phyloP scores from a whole-genome alignment of 2,113 vertebrate species.

The Phocoena phocoena region DNA sequence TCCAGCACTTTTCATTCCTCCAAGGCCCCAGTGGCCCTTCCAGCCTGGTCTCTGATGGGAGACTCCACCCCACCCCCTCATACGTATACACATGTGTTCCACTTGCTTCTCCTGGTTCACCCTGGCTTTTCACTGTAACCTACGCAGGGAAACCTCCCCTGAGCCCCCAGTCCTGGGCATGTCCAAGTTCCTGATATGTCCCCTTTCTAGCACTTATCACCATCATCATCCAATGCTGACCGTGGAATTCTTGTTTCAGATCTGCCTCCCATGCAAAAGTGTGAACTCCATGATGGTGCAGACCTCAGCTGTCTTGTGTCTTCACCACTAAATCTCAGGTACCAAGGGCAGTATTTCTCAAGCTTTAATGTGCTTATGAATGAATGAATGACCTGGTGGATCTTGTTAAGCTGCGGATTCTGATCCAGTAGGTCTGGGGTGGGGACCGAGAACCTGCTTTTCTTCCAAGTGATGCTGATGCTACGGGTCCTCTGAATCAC shows the following conservation, averaged over 20 bases:
- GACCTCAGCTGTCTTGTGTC: neutral
- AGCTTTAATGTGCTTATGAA: neutral
- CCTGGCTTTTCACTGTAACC: neutral
- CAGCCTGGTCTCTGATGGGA: neutral
- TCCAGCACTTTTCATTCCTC: neutral
- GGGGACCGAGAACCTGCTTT: neutral
- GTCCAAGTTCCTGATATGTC: neutral
- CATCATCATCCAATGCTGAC: neutral
- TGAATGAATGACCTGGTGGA: neutral
- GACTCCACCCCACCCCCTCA: neutral
- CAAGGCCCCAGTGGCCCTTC: neutral
- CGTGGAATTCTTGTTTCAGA: neutral
- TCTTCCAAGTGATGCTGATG: neutral
- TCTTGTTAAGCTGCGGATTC: neutral
- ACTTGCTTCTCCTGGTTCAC: neutral
- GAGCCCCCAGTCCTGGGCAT: neutral
- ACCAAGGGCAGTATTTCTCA: neutral
- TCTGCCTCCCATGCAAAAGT: neutral
- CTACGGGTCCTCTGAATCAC: neutral
- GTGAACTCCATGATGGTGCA: neutral
- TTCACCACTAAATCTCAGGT: neutral
- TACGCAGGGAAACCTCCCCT: neutral
- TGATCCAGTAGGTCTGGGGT: neutral
- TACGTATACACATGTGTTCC: neutral
- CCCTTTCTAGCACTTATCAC: neutral